phyloP scores from a whole-genome alignment of 2,888 invertebrate species.

The Acanthopleura granulata region DNA sequence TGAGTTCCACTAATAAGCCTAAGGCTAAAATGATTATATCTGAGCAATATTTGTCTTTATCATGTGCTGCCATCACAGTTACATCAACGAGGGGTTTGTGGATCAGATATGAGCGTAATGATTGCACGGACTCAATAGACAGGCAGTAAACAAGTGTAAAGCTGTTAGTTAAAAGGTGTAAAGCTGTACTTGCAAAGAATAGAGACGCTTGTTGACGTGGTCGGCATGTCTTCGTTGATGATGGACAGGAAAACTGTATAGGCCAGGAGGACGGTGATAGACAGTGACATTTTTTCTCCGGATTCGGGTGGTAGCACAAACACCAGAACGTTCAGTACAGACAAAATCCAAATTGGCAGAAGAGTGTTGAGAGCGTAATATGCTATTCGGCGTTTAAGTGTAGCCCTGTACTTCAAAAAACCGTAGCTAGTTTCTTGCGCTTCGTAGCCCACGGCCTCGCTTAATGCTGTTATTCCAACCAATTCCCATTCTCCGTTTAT shows the following conservation, averaged over 20 bases:
- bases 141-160: too few species aligned
- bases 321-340: slow-evolving; percentile 1
- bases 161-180: too few species aligned
- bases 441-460: not conserved
- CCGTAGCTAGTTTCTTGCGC: not conserved
- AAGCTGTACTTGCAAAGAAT: not conserved
- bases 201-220: not conserved
- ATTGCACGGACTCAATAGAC: too few species aligned
- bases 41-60: too few species aligned
- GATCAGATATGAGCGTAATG: too few species aligned
- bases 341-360: not conserved
- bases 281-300: slow-evolving; percentile 14
- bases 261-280: slow-evolving; percentile 6
- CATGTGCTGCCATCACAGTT: too few species aligned
- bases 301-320: slow-evolving; percentile 9
- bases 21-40: too few species aligned
- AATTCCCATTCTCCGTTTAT: slow-evolving; percentile 4
- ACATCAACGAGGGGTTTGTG: too few species aligned
- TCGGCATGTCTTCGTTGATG: slow-evolving; percentile 8
- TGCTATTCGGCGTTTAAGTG: not conserved
- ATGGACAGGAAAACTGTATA: slow-evolving; percentile 5
- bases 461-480: not conserved
- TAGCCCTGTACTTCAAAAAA: not conserved
- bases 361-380: not conserved
- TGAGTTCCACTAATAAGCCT: too few species aligned